These are phyloP conservation scores for Panopea generosa DNA, from an alignment of 2,888 invertebrate genomes.

Conservation along the genomic window DNA sequence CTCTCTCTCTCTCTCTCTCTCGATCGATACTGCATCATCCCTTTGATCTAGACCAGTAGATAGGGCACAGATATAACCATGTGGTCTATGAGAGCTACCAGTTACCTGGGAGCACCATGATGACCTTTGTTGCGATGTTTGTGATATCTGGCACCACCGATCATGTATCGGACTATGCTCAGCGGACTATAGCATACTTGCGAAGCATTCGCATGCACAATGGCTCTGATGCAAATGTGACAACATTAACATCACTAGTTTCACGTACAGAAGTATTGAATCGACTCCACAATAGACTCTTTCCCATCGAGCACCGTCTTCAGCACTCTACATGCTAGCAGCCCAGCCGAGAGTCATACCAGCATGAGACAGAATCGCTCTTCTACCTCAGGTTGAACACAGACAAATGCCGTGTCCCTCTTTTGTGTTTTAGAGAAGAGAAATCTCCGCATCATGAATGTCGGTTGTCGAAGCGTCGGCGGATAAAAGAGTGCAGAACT, in stretches of 20 bases:
- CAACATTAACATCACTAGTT: not conserved
- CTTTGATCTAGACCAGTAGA: no score
- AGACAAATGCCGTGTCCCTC: not conserved
- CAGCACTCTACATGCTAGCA: conserved; percentile 4
- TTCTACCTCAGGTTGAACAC: not conserved
- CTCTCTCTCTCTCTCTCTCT: no score
- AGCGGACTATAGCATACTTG: no score
- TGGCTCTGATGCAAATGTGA: no score
- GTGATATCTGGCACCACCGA: conserved; percentile 19
- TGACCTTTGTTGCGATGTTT: conserved; percentile 13
- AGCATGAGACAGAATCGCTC: no score
- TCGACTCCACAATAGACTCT: not conserved
- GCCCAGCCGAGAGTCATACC: no score
- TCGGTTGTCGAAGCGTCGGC: conserved; percentile 11
- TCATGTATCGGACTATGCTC: no score
- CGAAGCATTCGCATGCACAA: no score
- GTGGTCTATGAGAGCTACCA: conserved; percentile 28
- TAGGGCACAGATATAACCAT: conserved; percentile 14
- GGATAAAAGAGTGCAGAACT: conserved; percentile 6
- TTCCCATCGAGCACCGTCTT: not conserved
- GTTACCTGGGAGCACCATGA: conserved; percentile 21
- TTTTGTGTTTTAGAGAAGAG: not conserved
- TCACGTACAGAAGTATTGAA: conserved; percentile 1
- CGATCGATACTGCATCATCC: no score
- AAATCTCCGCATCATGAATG: conserved; percentile 15